These are phyloP conservation scores for Oncorhynchus nerka DNA, from an alignment of 2,113 vertebrate species.

Conservation along the genomic window DNA sequence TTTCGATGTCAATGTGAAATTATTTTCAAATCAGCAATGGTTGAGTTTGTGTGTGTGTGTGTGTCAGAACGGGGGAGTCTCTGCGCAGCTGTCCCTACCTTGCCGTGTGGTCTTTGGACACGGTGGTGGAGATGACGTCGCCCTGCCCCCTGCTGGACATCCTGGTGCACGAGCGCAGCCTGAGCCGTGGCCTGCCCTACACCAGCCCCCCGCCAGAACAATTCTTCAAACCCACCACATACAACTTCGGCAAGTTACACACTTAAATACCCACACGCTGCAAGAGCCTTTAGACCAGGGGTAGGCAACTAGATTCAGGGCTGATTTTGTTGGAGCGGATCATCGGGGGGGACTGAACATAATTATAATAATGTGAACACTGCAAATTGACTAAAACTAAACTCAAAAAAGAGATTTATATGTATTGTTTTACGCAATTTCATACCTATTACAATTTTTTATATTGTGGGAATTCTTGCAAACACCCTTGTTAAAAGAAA, in stretches of 20 bases:
- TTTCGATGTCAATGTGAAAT: too few relatives aligned
- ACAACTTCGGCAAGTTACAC: slow-evolving; percentile 87
- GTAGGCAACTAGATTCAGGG: too few relatives aligned
- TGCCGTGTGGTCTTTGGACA: slow-evolving; percentile 92
- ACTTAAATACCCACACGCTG: background rate
- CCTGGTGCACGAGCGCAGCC: slow-evolving; percentile 85
- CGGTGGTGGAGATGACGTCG: slow-evolving; percentile 77
- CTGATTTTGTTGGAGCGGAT: too few relatives aligned
- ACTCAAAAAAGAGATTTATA: too few relatives aligned
- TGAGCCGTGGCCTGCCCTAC: slow-evolving; percentile 83
- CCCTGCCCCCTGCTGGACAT: slow-evolving; percentile 81
- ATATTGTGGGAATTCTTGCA: too few relatives aligned
- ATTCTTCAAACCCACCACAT: slow-evolving; percentile 89
- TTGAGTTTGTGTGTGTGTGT: background rate
- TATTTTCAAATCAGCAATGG: background rate
- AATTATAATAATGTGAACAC: too few relatives aligned
- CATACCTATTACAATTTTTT: too few relatives aligned
- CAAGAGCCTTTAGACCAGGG: too few relatives aligned
- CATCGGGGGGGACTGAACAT: too few relatives aligned
- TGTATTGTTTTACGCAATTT: too few relatives aligned
- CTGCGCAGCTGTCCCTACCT: slow-evolving; percentile 89
- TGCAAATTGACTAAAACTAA: too few relatives aligned
- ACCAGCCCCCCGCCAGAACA: slow-evolving; percentile 90
- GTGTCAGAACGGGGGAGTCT: slow-evolving; percentile 83
- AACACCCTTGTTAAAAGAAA: too few relatives aligned